A percentile compares a stretch with the other conserved stretches of the same genome.
Conservation (phyloP, 1,140 invertebrate genomes). For the Ooceraea biroi region DNA sequence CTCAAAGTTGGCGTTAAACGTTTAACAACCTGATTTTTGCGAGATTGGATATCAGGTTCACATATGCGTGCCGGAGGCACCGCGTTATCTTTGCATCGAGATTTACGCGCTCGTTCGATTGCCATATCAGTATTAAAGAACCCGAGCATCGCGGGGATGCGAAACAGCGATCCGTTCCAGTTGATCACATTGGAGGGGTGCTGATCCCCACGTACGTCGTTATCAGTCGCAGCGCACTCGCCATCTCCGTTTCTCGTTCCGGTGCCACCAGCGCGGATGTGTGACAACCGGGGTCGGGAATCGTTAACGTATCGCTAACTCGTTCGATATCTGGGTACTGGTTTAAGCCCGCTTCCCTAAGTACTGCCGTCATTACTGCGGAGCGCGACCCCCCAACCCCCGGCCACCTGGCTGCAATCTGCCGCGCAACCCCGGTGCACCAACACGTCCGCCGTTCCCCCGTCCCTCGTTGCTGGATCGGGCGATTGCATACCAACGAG, state of each 20-base stretch:
- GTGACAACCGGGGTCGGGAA: conserved; percentile 64
- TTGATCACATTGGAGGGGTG: conserved; percentile 37
- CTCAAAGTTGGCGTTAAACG: too few relatives aligned
- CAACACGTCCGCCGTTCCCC: conserved; percentile 64
- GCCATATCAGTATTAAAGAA: not conserved
- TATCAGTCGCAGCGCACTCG: conserved; percentile 73
- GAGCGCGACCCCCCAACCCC: conserved; percentile 40
- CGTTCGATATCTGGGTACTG: conserved; percentile 79
- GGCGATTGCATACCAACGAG: conserved; percentile 82
- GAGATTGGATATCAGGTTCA: not conserved
- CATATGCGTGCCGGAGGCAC: not conserved
- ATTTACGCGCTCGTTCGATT: not conserved
- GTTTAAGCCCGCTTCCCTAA: conserved; percentile 74
- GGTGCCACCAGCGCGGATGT: conserved; percentile 55
- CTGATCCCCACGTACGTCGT: conserved; percentile 66
- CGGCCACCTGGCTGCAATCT: conserved; percentile 65
- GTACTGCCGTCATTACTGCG: conserved; percentile 75
- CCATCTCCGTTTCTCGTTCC: conserved; percentile 72
- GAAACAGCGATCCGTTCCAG: conserved; percentile 2
- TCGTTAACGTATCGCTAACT: conserved; percentile 83
- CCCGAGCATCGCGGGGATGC: not conserved
- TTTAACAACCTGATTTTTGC: too few relatives aligned
- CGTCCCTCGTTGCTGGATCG: conserved; percentile 79
- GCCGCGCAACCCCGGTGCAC: conserved; percentile 47
- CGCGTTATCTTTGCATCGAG: not conserved